phyloP scores from a whole-genome alignment of 2,113 vertebrate species.

The Egretta garzetta region DNA sequence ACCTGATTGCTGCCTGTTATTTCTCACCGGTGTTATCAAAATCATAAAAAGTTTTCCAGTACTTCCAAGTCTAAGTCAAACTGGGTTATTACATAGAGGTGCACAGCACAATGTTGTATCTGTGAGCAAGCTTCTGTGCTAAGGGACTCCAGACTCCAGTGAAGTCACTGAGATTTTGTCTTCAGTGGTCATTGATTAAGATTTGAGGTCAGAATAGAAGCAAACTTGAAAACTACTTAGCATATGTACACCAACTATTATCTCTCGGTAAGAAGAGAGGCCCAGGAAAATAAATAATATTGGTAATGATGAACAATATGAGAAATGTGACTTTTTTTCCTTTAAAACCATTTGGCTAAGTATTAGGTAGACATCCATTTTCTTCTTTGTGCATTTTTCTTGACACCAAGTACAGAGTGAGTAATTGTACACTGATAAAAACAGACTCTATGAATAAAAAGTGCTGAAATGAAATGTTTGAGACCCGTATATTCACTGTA shows the following conservation, averaged over 20 bases:
- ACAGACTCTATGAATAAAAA: neutral
- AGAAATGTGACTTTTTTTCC: neutral
- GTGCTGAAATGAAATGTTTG: neutral
- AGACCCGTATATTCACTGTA: neutral
- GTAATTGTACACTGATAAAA: neutral
- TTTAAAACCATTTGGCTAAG: neutral
- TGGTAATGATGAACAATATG: neutral
- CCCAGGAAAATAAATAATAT: neutral
- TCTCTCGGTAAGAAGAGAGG: neutral
- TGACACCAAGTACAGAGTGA: neutral
- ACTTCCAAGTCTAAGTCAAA: neutral
- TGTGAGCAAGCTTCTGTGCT: neutral
- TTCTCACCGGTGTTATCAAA: neutral
- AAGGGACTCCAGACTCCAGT: neutral
- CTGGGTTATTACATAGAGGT: neutral
- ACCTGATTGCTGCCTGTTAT: neutral
- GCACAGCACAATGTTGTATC: neutral
- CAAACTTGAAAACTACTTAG: neutral
- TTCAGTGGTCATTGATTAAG: neutral
- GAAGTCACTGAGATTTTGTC: neutral
- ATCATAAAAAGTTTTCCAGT: neutral
- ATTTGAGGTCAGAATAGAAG: neutral
- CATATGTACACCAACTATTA: neutral
- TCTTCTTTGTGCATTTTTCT: neutral
- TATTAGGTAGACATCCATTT: neutral